Conservation (phyloP, 2,797 vertebrate genomes). For the Eulemur albifrons region DNA sequence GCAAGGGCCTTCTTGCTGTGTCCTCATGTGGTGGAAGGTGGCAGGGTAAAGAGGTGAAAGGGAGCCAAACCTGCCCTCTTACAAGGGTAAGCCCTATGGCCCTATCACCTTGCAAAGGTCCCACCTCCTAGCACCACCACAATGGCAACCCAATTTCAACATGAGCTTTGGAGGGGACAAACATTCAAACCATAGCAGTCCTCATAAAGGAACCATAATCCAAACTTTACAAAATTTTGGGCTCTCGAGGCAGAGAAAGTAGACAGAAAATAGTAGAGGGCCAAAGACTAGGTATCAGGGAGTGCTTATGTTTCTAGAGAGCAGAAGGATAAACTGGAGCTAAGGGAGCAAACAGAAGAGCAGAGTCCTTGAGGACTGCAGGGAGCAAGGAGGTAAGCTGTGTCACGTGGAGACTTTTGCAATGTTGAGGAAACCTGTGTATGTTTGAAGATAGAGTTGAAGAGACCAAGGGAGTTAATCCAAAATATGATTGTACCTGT, state of each 20-base stretch:
- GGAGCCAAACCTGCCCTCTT: neutral
- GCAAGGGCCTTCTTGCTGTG: neutral
- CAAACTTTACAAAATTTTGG: neutral
- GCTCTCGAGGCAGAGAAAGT: neutral
- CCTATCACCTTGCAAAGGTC: neutral
- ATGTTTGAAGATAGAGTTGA: neutral
- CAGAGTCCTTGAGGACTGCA: neutral
- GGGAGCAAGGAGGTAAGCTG: neutral
- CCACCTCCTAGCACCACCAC: neutral
- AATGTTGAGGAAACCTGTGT: neutral
- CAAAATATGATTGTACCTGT: neutral
- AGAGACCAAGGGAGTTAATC: slow-evolving; percentile 40
- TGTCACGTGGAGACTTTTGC: neutral
- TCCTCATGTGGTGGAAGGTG: neutral
- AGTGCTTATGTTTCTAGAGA: neutral
- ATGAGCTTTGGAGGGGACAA: neutral
- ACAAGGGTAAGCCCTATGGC: neutral
- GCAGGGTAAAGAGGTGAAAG: neutral
- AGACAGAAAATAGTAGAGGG: neutral
- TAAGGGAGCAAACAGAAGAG: neutral
- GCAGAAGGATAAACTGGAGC: neutral
- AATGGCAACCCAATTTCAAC: neutral
- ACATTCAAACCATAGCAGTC: neutral
- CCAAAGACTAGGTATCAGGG: neutral
- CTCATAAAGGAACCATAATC: neutral